Conservation (phyloP, 1,140 invertebrate species). For the Leptinotarsa lineolata region DNA sequence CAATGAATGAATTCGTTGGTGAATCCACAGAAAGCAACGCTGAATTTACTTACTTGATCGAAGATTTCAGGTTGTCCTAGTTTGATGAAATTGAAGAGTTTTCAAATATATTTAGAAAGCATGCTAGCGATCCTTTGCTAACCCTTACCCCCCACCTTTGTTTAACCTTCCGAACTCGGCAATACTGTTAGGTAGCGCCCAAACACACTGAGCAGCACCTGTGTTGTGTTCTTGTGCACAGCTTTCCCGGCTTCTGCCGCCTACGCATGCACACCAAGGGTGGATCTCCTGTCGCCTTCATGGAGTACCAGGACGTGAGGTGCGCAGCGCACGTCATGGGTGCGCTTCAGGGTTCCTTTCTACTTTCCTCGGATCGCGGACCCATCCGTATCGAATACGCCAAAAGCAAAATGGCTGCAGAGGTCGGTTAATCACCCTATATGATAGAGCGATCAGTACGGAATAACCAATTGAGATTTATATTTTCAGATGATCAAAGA, state of each 20-base stretch:
- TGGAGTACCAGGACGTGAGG: conserved; percentile 91
- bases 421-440: conserved; percentile 62
- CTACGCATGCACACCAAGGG: conserved; percentile 96
- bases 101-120: too few relatives aligned
- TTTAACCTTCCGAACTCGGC: not conserved
- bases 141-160: too few relatives aligned
- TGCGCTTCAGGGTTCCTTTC: conserved; percentile 90
- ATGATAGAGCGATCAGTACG: not conserved
- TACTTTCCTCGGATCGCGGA: conserved; percentile 91
- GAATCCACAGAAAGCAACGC: too few relatives aligned
- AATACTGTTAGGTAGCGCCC: conserved; percentile 16
- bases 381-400: conserved; percentile 98
- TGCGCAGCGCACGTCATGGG: conserved; percentile 89
- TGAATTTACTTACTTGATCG: too few relatives aligned
- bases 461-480: not conserved
- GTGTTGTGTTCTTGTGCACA: conserved; percentile 63
- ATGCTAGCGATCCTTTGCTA: too few relatives aligned
- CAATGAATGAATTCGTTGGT: too few relatives aligned
- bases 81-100: too few relatives aligned
- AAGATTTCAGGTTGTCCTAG: too few relatives aligned
- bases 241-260: conserved; percentile 95
- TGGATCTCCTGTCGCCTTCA: conserved; percentile 91
- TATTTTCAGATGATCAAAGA: too few relatives aligned
- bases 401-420: conserved; percentile 91
- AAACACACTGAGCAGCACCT: conserved; percentile 48